Conservation (phyloP, 2,797 vertebrate species). For the Ptychobarbus kaznakovi region DNA sequence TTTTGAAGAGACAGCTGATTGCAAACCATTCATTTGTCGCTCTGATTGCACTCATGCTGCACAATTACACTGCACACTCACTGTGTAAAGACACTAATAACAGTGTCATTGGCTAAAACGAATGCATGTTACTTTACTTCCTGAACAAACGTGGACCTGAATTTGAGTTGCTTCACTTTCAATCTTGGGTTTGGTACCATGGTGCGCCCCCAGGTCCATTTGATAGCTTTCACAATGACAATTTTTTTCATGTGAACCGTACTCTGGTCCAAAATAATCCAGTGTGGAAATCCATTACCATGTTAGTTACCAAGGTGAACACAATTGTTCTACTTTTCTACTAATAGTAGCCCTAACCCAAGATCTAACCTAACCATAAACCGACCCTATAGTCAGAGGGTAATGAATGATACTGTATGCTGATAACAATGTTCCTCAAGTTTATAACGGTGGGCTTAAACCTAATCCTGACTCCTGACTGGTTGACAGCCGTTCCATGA, state of each 20-base stretch:
- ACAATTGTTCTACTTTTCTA: neutral
- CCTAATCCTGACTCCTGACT: neutral
- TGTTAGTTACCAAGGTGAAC: neutral
- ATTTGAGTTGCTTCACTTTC: neutral
- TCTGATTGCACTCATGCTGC: neutral
- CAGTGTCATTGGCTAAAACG: neutral
- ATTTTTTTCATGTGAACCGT: neutral
- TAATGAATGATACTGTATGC: neutral
- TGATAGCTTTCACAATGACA: neutral
- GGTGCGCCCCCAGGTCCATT: too few relatives aligned
- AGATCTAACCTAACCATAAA: neutral
- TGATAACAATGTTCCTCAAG: neutral
- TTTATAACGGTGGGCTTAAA: neutral
- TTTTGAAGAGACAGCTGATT: slow-evolving; percentile 16
- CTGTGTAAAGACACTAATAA: slow-evolving; percentile 1
- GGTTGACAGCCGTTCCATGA: neutral
- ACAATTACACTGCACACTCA: neutral
- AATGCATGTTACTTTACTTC: neutral
- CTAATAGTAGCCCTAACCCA: neutral
- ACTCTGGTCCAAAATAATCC: neutral
- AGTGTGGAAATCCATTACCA: neutral
- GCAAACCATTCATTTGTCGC: neutral
- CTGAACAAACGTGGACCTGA: neutral
- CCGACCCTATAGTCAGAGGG: neutral
- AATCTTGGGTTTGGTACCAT: neutral